A percentile compares a stretch with the other conserved stretches of the same genome.
Evolutionary conservation across 2,113 vertebrate genomes (phyloP).

Genomic region (Collichthys lucidus): DNA sequence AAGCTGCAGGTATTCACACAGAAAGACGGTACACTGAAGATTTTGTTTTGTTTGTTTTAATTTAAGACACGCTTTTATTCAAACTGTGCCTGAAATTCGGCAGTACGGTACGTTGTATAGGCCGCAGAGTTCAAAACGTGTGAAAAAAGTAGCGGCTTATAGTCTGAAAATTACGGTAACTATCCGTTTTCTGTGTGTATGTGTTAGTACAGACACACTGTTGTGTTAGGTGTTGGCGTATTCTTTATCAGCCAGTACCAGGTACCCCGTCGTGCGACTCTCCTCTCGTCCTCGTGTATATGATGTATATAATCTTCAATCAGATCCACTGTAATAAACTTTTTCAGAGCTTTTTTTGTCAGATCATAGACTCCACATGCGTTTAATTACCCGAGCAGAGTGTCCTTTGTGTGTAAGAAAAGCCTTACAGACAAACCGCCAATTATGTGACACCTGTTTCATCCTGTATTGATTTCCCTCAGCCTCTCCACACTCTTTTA

Average conservation of each 20-base stretch:
- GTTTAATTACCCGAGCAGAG: neutral
- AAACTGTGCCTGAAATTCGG: no score
- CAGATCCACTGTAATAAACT: neutral
- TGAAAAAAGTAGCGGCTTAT: no score
- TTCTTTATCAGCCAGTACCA: slow-evolving; percentile 23
- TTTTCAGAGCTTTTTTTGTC: neutral
- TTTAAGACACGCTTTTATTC: no score
- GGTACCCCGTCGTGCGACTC: neutral
- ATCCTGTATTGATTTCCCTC: slow-evolving; percentile 6
- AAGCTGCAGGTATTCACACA: no score
- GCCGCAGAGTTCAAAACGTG: no score
- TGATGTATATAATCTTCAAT: neutral
- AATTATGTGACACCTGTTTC: slow-evolving; percentile 31
- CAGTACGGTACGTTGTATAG: no score
- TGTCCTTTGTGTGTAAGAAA: neutral
- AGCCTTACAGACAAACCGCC: neutral
- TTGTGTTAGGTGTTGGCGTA: slow-evolving; percentile 9
- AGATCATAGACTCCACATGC: neutral
- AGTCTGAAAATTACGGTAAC: no score
- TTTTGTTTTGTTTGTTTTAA: no score
- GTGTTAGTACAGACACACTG: neutral
- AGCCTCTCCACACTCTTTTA: neutral
- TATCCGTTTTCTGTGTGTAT: no score
- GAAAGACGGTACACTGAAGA: no score
- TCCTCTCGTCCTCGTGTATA: no score